Evolutionary conservation across 2,888 invertebrate species (phyloP).

Genomic region (Luperina testacea): DNA sequence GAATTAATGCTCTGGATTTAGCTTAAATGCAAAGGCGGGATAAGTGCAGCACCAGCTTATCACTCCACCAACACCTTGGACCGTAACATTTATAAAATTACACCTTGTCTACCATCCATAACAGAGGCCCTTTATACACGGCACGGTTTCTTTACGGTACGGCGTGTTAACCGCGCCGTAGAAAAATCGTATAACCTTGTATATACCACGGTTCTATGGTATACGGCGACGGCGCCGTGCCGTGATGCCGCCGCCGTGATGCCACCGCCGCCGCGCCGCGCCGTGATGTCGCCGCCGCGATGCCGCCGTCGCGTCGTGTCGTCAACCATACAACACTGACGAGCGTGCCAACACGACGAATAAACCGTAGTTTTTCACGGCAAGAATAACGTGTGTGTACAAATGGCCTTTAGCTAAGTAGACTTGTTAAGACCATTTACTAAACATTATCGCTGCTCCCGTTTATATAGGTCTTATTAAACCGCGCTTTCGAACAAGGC

Average conservation of each 20-base stretch:
- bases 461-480: constrained; percentile 64
- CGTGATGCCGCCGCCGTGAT: not conserved
- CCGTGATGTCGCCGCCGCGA: too few species aligned
- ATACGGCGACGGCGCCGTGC: not conserved
- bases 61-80: constrained; percentile 8
- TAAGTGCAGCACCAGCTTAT: constrained; percentile 5
- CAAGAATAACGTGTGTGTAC: not conserved
- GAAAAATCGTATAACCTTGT: not conserved
- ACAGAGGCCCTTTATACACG: constrained; percentile 3
- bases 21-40: not conserved
- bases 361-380: not conserved
- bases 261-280: too few species aligned
- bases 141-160: not conserved
- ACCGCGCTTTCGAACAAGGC: constrained; percentile 66
- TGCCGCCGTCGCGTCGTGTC: too few species aligned
- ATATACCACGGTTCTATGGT: not conserved
- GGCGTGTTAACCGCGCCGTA: not conserved
- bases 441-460: constrained; percentile 55
- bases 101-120: constrained; percentile 41
- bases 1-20: not conserved
- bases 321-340: not conserved
- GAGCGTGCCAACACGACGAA: not conserved
- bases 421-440: constrained; percentile 49
- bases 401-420: constrained; percentile 18
- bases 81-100: constrained; percentile 51